Evolutionary conservation across 2,113 vertebrate species (phyloP), one percentile per base, ranked within the genome.

Genomic region (Circaetus cinerascens): DNA sequence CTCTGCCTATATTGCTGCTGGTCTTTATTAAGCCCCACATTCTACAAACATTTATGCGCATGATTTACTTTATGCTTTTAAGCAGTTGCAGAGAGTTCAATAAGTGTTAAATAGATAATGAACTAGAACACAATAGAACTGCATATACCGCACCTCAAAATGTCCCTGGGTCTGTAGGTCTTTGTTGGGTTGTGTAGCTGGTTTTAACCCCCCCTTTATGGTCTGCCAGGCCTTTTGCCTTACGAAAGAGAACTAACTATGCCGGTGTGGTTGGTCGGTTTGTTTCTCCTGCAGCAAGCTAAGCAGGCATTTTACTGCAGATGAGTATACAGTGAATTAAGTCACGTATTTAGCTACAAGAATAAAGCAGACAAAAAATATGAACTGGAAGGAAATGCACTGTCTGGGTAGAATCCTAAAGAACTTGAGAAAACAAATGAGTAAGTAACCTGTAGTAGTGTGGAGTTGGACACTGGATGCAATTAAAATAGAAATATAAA

Each of bases 1-100:
- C 55, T 59, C 59, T 90, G 59, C 86, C 55, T 62, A 0, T 86
- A 41, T 50, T 43, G 79, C 85, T 93, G 27, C 53, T 73, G 63
- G n/a, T 83, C 67, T 94, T 93, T 86, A 86, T 53, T 30, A 77
- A 92, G 59, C 48, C 63, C 32, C 46, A 30, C n/a, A 40, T 83
- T 96, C 78, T 88, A 46, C 90, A 88, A 73, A 95, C 45, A 83
- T 90, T 96, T 83, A 88, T 74, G 71, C 4, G 1, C 79, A 63
- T 82, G 12, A 79, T 92, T 93, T 86, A 59, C 85, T 92, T 93
- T 89, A 83, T 77, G 78, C 32, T 92, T 94, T 88, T 93, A 86
- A 92, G 82, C 67, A 83, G 71, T 86, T 79, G 74, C 82, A 86
- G 62, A 45, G 63, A 56, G 50, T 74, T 95, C 78, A 90, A 34